Percentiles rank a stretch among this genome's conserved stretches.
These are phyloP conservation scores for Phodopus roborovskii DNA, from an alignment of 2,113 vertebrate species.

Conservation along the genomic window DNA sequence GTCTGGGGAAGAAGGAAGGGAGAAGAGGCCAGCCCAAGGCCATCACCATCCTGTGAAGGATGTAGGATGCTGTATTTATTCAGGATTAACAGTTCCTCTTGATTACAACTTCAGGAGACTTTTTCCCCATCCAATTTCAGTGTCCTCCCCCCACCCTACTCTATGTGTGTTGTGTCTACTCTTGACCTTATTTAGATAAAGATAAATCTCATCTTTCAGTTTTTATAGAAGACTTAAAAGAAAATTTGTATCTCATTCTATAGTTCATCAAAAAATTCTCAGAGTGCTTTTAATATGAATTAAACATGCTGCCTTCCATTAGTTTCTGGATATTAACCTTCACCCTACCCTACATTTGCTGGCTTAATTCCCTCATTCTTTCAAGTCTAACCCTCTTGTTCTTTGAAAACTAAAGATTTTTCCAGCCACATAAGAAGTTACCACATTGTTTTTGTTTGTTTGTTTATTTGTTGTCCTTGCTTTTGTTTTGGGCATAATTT, in stretches of 20 bases:
- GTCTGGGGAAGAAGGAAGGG: not conserved
- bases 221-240: conserved; percentile 20
- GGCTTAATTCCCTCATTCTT: conserved; percentile 40
- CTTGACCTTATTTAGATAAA: conserved; percentile 29
- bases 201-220: conserved; percentile 19
- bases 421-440: not conserved
- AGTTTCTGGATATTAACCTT: not conserved
- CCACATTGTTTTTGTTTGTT: not conserved
- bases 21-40: not conserved
- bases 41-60: not conserved
- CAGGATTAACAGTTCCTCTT: conserved; percentile 48
- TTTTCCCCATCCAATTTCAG: not conserved
- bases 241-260: conserved; percentile 1
- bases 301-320: conserved; percentile 32
- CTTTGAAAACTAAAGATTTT: conserved; percentile 50
- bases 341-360: not conserved
- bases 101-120: not conserved
- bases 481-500: conserved; percentile 42
- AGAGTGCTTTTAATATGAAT: conserved; percentile 37
- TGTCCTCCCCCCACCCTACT: conserved; percentile 20
- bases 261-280: conserved; percentile 31
- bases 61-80: not conserved
- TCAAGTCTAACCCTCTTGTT: not conserved
- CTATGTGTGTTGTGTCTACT: conserved; percentile 1
- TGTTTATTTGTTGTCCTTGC: not conserved